phyloP scores from a whole-genome alignment of 2,113 vertebrate species.

The Rhinoderma darwinii region DNA sequence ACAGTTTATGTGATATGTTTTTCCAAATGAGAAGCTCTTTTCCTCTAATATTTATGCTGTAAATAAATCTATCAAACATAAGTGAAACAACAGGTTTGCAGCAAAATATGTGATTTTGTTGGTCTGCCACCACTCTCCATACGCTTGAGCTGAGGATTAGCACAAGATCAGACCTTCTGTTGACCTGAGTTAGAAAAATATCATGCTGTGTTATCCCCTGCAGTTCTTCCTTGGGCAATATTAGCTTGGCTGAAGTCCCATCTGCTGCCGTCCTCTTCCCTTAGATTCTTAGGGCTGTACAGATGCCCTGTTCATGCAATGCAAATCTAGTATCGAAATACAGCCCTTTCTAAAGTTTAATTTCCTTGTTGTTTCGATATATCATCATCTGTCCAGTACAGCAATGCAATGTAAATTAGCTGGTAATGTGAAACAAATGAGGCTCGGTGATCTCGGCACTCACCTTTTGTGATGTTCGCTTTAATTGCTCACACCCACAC shows the following conservation, averaged over 20 bases:
- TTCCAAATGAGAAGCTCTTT: slow-evolving; percentile 44
- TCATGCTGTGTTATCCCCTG: slow-evolving; percentile 1
- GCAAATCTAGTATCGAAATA: background rate
- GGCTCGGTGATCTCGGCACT: background rate
- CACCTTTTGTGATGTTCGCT: slow-evolving; percentile 39
- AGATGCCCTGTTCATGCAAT: background rate
- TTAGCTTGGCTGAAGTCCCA: background rate
- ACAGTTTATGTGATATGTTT: slow-evolving; percentile 40
- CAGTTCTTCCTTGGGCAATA: slow-evolving; percentile 25
- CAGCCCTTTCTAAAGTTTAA: background rate
- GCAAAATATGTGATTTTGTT: background rate
- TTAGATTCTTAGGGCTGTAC: background rate
- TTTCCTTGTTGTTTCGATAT: slow-evolving; percentile 27
- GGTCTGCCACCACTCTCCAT: background rate
- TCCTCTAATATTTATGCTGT: slow-evolving; percentile 26
- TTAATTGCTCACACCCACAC: slow-evolving; percentile 49
- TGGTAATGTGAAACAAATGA: slow-evolving; percentile 46
- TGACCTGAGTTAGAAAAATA: slow-evolving; percentile 21
- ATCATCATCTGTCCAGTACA: slow-evolving; percentile 42
- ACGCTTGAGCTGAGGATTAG: slow-evolving; percentile 10
- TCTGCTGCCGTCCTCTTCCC: slow-evolving; percentile 18
- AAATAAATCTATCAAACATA: slow-evolving; percentile 43
- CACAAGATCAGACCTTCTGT: background rate
- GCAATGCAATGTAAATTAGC: slow-evolving; percentile 30
- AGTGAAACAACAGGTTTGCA: slow-evolving; percentile 33